These are phyloP conservation scores for Salticus scenicus DNA, from an alignment of 2,888 invertebrate genomes.

Conservation along the genomic window DNA sequence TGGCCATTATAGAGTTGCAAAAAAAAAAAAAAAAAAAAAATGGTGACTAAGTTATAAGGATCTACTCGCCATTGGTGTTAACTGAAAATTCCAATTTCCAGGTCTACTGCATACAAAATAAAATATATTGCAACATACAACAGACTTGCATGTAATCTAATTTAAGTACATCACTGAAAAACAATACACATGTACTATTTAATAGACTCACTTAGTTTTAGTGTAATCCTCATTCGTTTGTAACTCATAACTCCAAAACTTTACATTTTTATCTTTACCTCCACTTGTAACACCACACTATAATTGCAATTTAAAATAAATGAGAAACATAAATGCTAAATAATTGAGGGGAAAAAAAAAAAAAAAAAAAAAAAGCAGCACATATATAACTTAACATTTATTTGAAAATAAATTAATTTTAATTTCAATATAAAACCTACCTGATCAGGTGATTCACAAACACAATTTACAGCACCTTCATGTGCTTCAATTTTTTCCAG, in stretches of 20 bases:
- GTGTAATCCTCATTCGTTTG: conserved; percentile 79
- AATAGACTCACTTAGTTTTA: conserved; percentile 31
- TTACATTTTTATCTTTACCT: conserved; percentile 91
- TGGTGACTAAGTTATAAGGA: too few species aligned
- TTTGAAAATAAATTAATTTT: background rate
- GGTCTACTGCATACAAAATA: too few species aligned
- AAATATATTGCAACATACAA: too few species aligned
- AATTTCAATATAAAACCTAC: conserved; percentile 77
- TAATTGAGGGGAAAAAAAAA: background rate
- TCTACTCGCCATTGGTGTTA: too few species aligned
- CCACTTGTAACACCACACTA: conserved; percentile 87
- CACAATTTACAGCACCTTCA: conserved; percentile 84
- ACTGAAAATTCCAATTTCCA: too few species aligned
- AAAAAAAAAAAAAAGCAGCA: background rate
- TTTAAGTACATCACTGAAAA: too few species aligned
- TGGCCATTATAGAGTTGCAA: too few species aligned
- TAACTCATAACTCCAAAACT: conserved; percentile 95
- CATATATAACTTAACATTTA: background rate
- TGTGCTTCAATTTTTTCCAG: conserved; percentile 89
- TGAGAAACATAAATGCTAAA: too few species aligned
- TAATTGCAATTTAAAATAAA: conserved; percentile 75
- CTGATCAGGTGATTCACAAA: conserved; percentile 87
- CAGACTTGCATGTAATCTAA: too few species aligned
- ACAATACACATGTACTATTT: too few species aligned
- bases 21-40: too few species aligned